A percentile compares a stretch with the other conserved stretches of the same genome.
Conservation (phyloP, 2,888 invertebrate genomes). For the Thymelicus sylvestris region DNA sequence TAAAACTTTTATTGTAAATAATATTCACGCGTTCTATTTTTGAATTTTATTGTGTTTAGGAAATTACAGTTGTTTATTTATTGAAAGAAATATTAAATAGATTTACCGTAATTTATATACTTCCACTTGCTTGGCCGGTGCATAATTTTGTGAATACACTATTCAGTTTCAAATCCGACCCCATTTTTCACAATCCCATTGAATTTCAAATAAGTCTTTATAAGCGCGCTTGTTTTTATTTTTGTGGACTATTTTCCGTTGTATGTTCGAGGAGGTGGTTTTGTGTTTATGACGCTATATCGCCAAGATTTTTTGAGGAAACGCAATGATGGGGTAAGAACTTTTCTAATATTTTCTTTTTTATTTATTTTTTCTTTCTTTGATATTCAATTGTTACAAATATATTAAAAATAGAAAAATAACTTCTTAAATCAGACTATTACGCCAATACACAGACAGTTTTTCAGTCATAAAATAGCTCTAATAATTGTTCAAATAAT, state of each 20-base stretch:
- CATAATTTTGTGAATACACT: constrained; percentile 53
- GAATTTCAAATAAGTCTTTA: constrained; percentile 82
- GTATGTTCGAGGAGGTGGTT: constrained; percentile 60
- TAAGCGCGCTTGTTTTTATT: constrained; percentile 71
- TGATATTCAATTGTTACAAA: not conserved
- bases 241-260: constrained; percentile 69
- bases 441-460: too few relatives aligned
- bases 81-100: constrained; percentile 15
- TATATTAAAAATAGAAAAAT: too few relatives aligned
- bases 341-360: not conserved
- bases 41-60: not conserved
- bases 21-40: not conserved
- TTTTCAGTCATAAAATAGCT: too few relatives aligned
- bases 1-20: constrained; percentile 1
- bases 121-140: constrained; percentile 60
- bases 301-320: constrained; percentile 18
- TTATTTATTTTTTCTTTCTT: constrained; percentile 7
- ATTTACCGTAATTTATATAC: constrained; percentile 56
- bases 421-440: too few relatives aligned
- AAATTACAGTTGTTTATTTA: not conserved
- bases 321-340: constrained; percentile 66
- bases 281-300: constrained; percentile 51
- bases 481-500: too few relatives aligned
- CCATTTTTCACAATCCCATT: constrained; percentile 79
- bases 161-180: constrained; percentile 66